Evolutionary conservation across 1,140 invertebrate genomes (phyloP).

Genomic region (Drosophila baimaii): DNA sequence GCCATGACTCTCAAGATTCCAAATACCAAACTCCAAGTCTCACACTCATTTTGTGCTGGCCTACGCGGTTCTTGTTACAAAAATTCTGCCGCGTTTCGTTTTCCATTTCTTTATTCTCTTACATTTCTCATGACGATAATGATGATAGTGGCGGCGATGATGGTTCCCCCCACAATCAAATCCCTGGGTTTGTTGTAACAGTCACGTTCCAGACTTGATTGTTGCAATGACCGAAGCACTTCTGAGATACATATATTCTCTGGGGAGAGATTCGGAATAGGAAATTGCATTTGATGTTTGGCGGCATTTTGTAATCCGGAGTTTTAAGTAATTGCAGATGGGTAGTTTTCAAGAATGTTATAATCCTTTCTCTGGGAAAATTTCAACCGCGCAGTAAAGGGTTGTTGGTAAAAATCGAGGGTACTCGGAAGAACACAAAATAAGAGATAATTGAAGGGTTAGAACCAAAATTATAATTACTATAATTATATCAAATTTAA

Average conservation of each 20-base stretch:
- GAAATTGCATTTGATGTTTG: slow-evolving; percentile 49
- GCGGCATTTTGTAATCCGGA: slow-evolving; percentile 28
- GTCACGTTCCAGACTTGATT: slow-evolving; percentile 67
- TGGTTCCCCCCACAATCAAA: slow-evolving; percentile 44
- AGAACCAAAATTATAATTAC: neutral
- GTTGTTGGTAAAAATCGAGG: neutral
- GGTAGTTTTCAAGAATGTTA: neutral
- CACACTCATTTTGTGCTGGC: slow-evolving; percentile 62
- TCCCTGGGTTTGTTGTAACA: slow-evolving; percentile 70
- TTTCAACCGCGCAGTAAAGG: neutral
- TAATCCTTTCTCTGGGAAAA: slow-evolving; percentile 18
- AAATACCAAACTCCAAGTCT: slow-evolving; percentile 45
- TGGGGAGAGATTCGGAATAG: slow-evolving; percentile 21
- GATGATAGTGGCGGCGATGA: slow-evolving; percentile 19
- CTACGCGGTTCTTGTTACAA: slow-evolving; percentile 63
- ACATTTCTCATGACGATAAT: slow-evolving; percentile 17
- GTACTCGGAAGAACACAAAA: neutral
- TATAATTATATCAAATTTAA: neutral
- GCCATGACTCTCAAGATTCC: slow-evolving; percentile 68
- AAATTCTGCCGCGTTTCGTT: slow-evolving; percentile 52
- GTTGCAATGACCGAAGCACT: slow-evolving; percentile 45
- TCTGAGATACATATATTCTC: slow-evolving; percentile 10
- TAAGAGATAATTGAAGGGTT: neutral
- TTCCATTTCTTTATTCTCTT: slow-evolving; percentile 30
- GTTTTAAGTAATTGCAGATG: slow-evolving; percentile 5